phyloP scores from a whole-genome alignment of 2,888 invertebrate genomes.

The Diloba caeruleocephala region DNA sequence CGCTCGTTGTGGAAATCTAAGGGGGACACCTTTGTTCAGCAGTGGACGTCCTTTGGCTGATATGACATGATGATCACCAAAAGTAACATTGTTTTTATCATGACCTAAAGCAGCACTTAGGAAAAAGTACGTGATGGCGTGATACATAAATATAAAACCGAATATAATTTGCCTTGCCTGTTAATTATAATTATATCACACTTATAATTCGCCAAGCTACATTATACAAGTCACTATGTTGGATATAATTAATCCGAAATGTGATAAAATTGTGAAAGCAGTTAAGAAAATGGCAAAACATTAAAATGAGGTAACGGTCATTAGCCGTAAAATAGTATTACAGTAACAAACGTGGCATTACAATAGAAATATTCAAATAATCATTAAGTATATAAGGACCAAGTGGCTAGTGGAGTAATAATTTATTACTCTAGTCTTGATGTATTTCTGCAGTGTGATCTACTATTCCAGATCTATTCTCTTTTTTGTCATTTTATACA shows the following conservation, averaged over 20 bases:
- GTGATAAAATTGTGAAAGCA: slow-evolving; percentile 47
- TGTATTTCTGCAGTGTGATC: background rate
- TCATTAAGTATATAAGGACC: too few relatives aligned
- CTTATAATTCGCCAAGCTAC: slow-evolving; percentile 1
- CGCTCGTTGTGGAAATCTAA: too few relatives aligned
- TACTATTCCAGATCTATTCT: background rate
- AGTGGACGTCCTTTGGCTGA: too few relatives aligned
- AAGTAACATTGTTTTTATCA: too few relatives aligned
- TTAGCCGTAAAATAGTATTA: slow-evolving; percentile 1
- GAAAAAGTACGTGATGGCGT: background rate
- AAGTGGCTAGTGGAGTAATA: too few relatives aligned
- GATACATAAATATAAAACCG: background rate
- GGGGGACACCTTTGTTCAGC: too few relatives aligned
- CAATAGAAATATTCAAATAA: too few relatives aligned
- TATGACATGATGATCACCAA: too few relatives aligned
- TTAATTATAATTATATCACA: slow-evolving; percentile 20
- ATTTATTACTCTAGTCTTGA: background rate
- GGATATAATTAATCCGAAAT: slow-evolving; percentile 22
- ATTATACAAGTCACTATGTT: slow-evolving; percentile 11
- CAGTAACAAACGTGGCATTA: background rate
- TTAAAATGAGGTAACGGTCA: slow-evolving; percentile 22
- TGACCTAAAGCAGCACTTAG: background rate
- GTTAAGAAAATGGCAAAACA: slow-evolving; percentile 37
- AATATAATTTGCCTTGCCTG: too few relatives aligned
- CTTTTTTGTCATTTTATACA: too few relatives aligned